A percentile compares a stretch with the other conserved stretches of the same genome.
Conservation (phyloP, 2,888 invertebrate species). For the Capitulum mitella region DNA sequence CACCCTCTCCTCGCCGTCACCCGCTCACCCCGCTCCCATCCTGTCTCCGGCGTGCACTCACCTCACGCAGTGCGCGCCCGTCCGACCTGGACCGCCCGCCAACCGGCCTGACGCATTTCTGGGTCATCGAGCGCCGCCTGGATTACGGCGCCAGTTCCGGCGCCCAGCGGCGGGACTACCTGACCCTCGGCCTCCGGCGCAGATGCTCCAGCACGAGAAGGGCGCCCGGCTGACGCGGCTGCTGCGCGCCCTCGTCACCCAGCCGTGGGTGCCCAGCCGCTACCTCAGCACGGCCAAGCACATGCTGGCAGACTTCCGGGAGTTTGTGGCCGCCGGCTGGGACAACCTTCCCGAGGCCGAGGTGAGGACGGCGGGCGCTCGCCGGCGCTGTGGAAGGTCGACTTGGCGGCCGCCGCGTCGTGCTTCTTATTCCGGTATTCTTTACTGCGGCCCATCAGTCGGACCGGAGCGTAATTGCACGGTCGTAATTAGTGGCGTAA, state of each 20-base stretch:
- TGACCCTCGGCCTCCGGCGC: background rate
- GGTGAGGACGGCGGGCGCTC: background rate
- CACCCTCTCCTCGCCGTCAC: too few relatives aligned
- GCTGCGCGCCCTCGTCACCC: background rate
- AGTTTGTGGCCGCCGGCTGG: conserved; percentile 6
- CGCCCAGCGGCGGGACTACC: background rate
- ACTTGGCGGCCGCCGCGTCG: too few relatives aligned
- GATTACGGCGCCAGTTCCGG: background rate
- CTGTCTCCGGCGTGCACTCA: too few relatives aligned
- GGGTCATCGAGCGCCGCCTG: background rate
- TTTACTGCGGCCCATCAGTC: too few relatives aligned
- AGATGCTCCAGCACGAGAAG: conserved; percentile 7
- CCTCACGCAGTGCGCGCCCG: too few relatives aligned
- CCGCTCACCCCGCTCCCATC: too few relatives aligned
- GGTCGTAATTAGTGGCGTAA: too few relatives aligned
- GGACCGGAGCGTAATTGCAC: too few relatives aligned
- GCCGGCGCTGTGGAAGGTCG: too few relatives aligned
- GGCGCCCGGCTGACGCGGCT: background rate
- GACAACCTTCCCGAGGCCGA: conserved; percentile 8
- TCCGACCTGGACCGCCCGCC: too few relatives aligned
- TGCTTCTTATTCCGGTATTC: too few relatives aligned
- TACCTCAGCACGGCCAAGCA: conserved; percentile 9
- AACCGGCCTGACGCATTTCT: background rate
- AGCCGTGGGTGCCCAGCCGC: background rate
- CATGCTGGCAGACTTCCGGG: conserved; percentile 8